These are phyloP conservation scores for Hucho hucho DNA, from an alignment of 2,113 vertebrate species.

Conservation along the genomic window DNA sequence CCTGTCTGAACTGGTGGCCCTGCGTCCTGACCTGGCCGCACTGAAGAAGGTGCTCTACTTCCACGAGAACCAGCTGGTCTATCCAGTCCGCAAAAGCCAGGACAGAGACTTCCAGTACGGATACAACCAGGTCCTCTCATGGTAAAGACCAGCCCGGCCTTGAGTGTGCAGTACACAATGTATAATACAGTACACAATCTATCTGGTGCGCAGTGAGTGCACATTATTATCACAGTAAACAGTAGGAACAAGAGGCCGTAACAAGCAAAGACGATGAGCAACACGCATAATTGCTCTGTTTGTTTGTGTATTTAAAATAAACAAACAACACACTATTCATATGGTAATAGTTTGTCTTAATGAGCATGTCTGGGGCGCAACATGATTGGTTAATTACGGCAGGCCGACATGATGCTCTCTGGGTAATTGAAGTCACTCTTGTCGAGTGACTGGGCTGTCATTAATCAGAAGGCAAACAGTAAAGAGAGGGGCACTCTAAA, in stretches of 20 bases:
- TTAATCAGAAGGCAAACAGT: slow-evolving; percentile 49
- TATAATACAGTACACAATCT: neutral
- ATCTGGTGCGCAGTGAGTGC: neutral
- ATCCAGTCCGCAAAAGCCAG: slow-evolving; percentile 89
- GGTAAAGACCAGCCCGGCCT: slow-evolving; percentile 50
- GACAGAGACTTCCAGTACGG: slow-evolving; percentile 96
- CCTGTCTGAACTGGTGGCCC: slow-evolving; percentile 88
- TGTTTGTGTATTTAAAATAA: slow-evolving; percentile 14
- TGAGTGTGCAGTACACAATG: neutral
- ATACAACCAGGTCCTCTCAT: slow-evolving; percentile 88
- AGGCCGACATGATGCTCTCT: slow-evolving; percentile 40
- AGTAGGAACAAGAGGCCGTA: slow-evolving; percentile 4
- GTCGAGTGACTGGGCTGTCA: slow-evolving; percentile 39
- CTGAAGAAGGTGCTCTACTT: slow-evolving; percentile 95
- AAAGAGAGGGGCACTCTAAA: slow-evolving; percentile 33
- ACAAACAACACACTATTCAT: slow-evolving; percentile 24
- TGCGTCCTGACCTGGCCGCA: slow-evolving; percentile 86
- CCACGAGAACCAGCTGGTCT: slow-evolving; percentile 95
- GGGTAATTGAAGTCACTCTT: slow-evolving; percentile 30
- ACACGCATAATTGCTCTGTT: slow-evolving; percentile 23
- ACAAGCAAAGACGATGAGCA: slow-evolving; percentile 20
- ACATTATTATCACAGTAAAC: neutral
- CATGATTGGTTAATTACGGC: slow-evolving; percentile 48
- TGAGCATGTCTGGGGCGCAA: slow-evolving; percentile 23
- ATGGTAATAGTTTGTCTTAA: slow-evolving; percentile 32